Evolutionary conservation across 2,797 vertebrate genomes (phyloP), one percentile per base, ranked within the genome.

Genomic region (Huso huso): DNA sequence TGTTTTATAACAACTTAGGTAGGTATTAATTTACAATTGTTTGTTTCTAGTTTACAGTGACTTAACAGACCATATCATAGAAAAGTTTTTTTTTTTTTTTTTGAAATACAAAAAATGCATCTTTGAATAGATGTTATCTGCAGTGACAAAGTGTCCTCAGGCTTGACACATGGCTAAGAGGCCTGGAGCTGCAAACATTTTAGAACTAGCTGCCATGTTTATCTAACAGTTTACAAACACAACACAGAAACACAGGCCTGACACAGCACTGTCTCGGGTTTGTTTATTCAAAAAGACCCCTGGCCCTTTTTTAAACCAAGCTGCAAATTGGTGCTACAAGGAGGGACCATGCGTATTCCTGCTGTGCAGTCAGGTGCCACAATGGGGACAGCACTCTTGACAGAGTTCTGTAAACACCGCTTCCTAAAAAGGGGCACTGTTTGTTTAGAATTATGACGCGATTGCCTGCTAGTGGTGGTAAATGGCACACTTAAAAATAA

Each of bases 161-260:
- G 71, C 72, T 70, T 59, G 68, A 67, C 65, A 68, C 68, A 69
- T 62, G 64, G 72, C 68, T 50, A 60, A 83, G 81, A 75, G 73
- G 49, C 67, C 7, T 68, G 68, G 76, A 84, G 75, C 67, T 5
- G 23, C 71, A 77, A 83, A 75, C 61, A 72, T 75, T 61, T 74
- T 74, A 59, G 49, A 61, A n/a, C 61, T 66, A 71, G 68, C 77
- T 74, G 70, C 73, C 69, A 75, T 79, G 71, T 77, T 83, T 83
- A 79, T 72, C 71, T 1, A 78, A 74, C 69, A 72, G 73, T 79
- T 78, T 81, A 78, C 74, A 81, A 73, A 76, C 67, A 80, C 77
- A 86, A 75, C 74, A 82, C 74, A 79, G 84, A 85, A 79, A 77
- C 75, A 72, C 74, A 76, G 67, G 71, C 76, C 73, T 66, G 53